Conservation (phyloP, 2,113 vertebrate species). For the Cairina moschata region DNA sequence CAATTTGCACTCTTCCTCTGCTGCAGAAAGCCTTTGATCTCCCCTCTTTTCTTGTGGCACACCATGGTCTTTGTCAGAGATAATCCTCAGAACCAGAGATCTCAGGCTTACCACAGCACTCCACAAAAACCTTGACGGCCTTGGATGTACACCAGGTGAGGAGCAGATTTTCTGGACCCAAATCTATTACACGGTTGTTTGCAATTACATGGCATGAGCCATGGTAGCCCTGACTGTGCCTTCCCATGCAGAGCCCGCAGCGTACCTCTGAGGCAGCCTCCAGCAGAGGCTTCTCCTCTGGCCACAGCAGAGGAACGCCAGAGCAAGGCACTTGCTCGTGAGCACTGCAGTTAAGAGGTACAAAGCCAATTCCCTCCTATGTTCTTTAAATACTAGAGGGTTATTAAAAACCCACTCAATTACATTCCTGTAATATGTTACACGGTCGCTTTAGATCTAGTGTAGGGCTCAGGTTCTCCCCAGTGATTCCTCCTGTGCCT, state of each 20-base stretch:
- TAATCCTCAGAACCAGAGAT: not conserved
- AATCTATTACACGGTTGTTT: not conserved
- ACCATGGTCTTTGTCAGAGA: not conserved
- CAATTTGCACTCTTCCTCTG: not conserved
- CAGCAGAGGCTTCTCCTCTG: not conserved
- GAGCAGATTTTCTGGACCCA: not conserved
- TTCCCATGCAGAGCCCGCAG: not conserved
- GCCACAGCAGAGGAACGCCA: rapidly evolving
- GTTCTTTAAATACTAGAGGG: not conserved
- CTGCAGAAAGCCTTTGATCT: not conserved
- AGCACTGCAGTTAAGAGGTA: not conserved
- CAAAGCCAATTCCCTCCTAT: not conserved
- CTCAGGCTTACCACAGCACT: not conserved
- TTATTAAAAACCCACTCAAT: not conserved
- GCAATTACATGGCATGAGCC: not conserved
- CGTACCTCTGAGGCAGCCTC: not conserved
- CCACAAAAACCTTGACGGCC: not conserved
- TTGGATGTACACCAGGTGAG: rapidly evolving
- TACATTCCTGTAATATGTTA: not conserved
- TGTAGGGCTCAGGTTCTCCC: not conserved
- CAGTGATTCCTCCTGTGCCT: not conserved
- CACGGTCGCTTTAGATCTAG: not conserved
- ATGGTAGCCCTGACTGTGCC: not conserved
- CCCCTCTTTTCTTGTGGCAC: not conserved
- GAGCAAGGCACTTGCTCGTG: not conserved